A percentile compares a stretch with the other conserved stretches of the same genome.
phyloP scores from a whole-genome alignment of 2,888 invertebrate genomes.

The Acleris laterana region DNA sequence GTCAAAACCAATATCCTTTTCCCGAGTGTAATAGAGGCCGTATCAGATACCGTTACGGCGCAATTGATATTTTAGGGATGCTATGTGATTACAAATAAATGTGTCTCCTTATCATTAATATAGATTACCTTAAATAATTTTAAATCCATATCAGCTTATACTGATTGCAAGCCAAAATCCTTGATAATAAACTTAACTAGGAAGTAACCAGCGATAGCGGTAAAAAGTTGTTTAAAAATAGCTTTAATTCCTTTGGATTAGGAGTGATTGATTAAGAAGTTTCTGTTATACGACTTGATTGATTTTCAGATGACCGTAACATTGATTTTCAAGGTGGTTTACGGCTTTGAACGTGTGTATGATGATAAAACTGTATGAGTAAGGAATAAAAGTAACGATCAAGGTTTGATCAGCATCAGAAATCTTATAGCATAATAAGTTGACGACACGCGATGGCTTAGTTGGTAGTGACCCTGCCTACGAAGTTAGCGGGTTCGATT shows the following conservation, averaged over 20 bases:
- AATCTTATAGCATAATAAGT: no score
- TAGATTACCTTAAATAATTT: not conserved
- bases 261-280: not conserved
- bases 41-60: no score
- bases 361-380: no score
- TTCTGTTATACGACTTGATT: slow-evolving; percentile 2
- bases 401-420: no score
- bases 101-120: not conserved
- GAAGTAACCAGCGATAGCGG: slow-evolving; percentile 18
- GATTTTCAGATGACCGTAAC: slow-evolving; percentile 11
- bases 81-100: no score
- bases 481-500: no score
- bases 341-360: not conserved
- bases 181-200: slow-evolving; percentile 31
- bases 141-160: slow-evolving; percentile 13
- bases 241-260: slow-evolving; percentile 5
- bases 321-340: slow-evolving; percentile 14
- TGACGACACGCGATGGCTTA: no score
- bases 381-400: no score
- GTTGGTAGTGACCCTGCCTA: no score
- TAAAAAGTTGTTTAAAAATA: not conserved
- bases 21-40: no score
- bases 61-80: no score
- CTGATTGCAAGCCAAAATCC: slow-evolving; percentile 15
- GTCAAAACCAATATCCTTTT: no score